phyloP scores from a whole-genome alignment of 2,113 vertebrate genomes.

The Nothobranchius kuhntae region DNA sequence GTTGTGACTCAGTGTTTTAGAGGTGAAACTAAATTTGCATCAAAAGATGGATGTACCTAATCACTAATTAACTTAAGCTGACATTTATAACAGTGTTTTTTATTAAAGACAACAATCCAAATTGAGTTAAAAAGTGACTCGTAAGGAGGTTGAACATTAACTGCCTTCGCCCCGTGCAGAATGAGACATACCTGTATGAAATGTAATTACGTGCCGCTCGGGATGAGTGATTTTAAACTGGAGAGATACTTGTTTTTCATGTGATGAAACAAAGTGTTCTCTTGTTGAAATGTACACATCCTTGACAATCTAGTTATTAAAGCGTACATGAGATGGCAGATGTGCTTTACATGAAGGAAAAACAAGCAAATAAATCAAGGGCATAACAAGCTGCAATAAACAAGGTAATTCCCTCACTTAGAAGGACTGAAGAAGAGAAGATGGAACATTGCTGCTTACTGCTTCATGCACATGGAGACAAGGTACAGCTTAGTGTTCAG shows the following conservation, averaged over 20 bases:
- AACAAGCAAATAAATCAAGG: constrained; percentile 1
- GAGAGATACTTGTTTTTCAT: neutral
- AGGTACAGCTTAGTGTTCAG: neutral
- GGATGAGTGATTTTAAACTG: neutral
- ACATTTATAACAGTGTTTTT: no score
- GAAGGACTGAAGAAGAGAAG: neutral
- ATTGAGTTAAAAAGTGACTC: no score
- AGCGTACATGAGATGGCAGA: neutral
- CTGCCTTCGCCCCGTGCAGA: neutral
- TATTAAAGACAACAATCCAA: no score
- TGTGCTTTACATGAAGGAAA: neutral
- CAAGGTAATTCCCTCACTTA: neutral
- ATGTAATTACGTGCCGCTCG: neutral
- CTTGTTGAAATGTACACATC: constrained; percentile 1
- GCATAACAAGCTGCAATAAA: neutral
- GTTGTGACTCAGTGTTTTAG: no score
- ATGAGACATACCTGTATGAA: neutral
- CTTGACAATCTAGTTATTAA: constrained; percentile 4
- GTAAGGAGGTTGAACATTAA: neutral
- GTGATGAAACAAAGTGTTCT: neutral
- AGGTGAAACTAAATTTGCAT: no score
- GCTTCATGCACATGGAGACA: neutral
- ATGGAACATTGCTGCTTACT: neutral
- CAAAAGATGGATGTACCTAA: no score
- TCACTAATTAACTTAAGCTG: no score